These are phyloP conservation scores for Chaitophorus viminalis DNA, from an alignment of 2,888 invertebrate species.

Conservation along the genomic window DNA sequence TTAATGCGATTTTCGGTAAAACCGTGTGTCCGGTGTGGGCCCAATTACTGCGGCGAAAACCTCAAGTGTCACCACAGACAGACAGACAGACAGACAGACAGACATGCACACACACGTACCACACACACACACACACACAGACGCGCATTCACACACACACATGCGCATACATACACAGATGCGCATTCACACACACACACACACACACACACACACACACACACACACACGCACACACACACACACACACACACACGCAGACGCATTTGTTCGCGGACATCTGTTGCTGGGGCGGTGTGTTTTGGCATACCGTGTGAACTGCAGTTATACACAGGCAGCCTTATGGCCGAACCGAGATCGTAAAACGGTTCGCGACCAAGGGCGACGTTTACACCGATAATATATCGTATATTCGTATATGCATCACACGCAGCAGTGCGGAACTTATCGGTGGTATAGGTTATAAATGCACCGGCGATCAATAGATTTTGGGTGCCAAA, in stretches of 20 bases:
- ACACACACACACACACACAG: background rate
- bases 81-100: background rate
- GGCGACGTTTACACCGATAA: background rate
- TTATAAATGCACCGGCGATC: too few species aligned
- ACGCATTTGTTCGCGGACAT: conserved; percentile 7
- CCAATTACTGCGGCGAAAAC: conserved; percentile 30
- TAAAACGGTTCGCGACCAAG: conserved; percentile 49
- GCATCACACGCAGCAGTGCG: too few species aligned
- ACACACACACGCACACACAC: background rate
- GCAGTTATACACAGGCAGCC: conserved; percentile 9
- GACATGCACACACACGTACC: background rate
- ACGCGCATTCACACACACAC: background rate
- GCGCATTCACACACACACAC: background rate
- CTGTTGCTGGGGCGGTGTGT: conserved; percentile 55
- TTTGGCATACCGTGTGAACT: conserved; percentile 59
- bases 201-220: background rate
- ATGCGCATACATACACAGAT: background rate
- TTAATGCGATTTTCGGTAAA: conserved; percentile 12
- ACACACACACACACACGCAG: background rate
- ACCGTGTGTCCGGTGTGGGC: conserved; percentile 43
- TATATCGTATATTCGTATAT: too few species aligned
- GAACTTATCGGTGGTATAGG: too few species aligned
- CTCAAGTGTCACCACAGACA: conserved; percentile 33
- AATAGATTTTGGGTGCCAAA: too few species aligned
- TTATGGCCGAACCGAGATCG: conserved; percentile 26